Evolutionary conservation across 2,888 invertebrate genomes (phyloP).

Genomic region (Clitarchus hookeri): DNA sequence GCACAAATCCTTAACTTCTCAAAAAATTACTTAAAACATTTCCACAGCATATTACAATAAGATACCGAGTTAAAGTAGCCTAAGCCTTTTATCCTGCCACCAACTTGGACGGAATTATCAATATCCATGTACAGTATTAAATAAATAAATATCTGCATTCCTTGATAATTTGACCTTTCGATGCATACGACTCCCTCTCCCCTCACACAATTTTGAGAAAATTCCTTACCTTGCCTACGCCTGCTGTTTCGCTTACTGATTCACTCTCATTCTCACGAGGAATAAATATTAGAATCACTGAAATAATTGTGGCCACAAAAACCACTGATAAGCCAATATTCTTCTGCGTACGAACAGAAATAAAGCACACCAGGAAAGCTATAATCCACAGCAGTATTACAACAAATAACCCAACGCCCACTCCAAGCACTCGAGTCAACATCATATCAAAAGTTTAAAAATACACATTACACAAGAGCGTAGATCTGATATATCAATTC

Average conservation of each 20-base stretch:
- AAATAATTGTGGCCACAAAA: slow-evolving; percentile 59
- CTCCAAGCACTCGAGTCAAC: slow-evolving; percentile 55
- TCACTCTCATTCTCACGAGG: slow-evolving; percentile 57
- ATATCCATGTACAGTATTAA: too few relatives aligned
- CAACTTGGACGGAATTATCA: too few relatives aligned
- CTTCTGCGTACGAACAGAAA: slow-evolving; percentile 68
- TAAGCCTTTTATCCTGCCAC: too few relatives aligned
- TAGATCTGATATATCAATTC: neutral
- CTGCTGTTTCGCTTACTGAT: neutral
- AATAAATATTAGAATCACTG: slow-evolving; percentile 63
- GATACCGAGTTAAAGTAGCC: too few relatives aligned
- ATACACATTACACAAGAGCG: neutral
- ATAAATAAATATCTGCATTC: too few relatives aligned
- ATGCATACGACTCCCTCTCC: too few relatives aligned
- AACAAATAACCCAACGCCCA: slow-evolving; percentile 70
- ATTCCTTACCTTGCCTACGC: neutral
- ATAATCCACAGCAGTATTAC: slow-evolving; percentile 67
- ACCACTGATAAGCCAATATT: slow-evolving; percentile 66
- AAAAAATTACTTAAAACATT: too few relatives aligned
- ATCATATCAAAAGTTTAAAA: slow-evolving; percentile 46
- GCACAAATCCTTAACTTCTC: too few relatives aligned
- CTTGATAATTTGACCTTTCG: too few relatives aligned
- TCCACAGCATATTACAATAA: too few relatives aligned
- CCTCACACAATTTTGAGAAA: neutral
- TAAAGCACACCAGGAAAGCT: slow-evolving; percentile 65